Percentiles rank a stretch among this genome's conserved stretches.
Conservation (phyloP, 2,113 vertebrate genomes). For the Grantiella picta region DNA sequence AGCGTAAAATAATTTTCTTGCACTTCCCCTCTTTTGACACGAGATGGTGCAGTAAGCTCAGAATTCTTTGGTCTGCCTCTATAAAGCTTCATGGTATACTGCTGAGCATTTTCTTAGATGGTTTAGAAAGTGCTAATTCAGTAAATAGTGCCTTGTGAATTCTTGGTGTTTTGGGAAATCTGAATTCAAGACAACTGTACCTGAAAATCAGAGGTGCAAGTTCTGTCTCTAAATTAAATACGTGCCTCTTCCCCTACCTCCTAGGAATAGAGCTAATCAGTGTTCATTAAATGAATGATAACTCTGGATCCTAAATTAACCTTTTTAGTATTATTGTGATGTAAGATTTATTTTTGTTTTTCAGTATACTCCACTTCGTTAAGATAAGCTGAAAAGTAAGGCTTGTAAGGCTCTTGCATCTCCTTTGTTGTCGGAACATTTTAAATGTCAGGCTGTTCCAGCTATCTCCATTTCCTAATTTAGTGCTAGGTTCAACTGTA, state of each 20-base stretch:
- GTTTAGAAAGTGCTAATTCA: not conserved
- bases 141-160: not conserved
- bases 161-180: not conserved
- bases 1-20: not conserved
- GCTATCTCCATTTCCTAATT: not conserved
- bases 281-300: not conserved
- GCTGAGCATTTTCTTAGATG: not conserved
- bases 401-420: not conserved
- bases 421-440: not conserved
- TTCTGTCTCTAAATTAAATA: not conserved
- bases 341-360: not conserved
- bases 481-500: not conserved
- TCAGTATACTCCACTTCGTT: not conserved
- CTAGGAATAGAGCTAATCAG: not conserved
- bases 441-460: not conserved
- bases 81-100: not conserved
- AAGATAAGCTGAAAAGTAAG: not conserved
- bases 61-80: not conserved
- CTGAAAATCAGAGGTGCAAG: not conserved
- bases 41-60: conserved; percentile 67
- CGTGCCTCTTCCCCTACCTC: not conserved
- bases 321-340: not conserved
- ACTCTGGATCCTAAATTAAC: not conserved
- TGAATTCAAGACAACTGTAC: not conserved
- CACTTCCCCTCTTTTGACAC: not conserved